Percentiles rank a stretch among this genome's conserved stretches.
phyloP scores from a whole-genome alignment of 1,140 invertebrate genomes.

The Trigoniulus corallinus region DNA sequence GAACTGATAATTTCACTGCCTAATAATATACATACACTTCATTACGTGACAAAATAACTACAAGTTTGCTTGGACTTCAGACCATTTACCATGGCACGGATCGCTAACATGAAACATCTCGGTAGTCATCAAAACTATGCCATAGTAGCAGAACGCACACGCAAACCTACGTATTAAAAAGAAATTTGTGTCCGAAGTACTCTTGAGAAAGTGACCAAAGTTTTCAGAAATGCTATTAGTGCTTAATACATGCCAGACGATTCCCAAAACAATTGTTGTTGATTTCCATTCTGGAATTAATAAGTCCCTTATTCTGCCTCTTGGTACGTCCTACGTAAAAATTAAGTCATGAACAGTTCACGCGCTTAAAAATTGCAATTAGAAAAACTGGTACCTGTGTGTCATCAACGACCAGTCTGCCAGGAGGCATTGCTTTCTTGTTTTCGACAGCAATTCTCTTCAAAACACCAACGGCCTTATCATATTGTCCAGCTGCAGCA shows the following conservation, averaged over 20 bases:
- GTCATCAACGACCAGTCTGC: slow-evolving; percentile 69
- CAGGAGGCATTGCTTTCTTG: slow-evolving; percentile 69
- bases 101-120: slow-evolving; percentile 60
- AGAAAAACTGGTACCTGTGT: slow-evolving; percentile 17
- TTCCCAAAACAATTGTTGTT: slow-evolving; percentile 76
- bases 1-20: not conserved
- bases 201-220: not conserved
- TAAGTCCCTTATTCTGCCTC: slow-evolving; percentile 57
- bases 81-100: slow-evolving; percentile 29
- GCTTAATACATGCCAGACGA: slow-evolving; percentile 65
- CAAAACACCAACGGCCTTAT: slow-evolving; percentile 68
- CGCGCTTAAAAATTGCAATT: slow-evolving; percentile 4
- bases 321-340: slow-evolving; percentile 18
- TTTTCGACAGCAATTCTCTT: slow-evolving; percentile 75
- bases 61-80: not conserved
- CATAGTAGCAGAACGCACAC: slow-evolving; percentile 92
- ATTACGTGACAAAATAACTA: not conserved
- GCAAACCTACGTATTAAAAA: slow-evolving; percentile 63
- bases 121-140: slow-evolving; percentile 85
- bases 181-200: no score
- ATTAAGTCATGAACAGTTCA: not conserved
- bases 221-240: slow-evolving; percentile 12
- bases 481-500: slow-evolving; percentile 63
- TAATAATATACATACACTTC: not conserved
- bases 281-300: slow-evolving; percentile 58